phyloP scores from a whole-genome alignment of 2,888 invertebrate species.

The Phortica magna region DNA sequence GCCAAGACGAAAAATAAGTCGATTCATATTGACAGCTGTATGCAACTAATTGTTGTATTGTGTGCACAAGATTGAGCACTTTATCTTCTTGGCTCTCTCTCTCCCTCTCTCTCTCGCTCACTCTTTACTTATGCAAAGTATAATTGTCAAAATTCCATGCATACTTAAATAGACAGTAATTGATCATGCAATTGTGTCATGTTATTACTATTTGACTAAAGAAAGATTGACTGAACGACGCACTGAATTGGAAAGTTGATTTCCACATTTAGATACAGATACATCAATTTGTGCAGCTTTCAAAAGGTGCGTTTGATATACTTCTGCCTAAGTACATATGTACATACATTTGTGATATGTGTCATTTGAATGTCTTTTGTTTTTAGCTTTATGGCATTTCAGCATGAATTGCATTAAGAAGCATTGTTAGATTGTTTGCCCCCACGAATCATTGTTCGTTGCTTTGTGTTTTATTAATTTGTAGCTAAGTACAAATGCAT shows the following conservation, averaged over 20 bases:
- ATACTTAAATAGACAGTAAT: conserved; percentile 20
- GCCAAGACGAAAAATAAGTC: background rate
- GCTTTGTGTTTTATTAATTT: too few species aligned
- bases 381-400: too few species aligned
- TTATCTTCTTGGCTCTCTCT: background rate
- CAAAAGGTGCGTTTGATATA: background rate
- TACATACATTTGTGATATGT: too few species aligned
- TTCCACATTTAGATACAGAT: background rate
- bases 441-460: too few species aligned
- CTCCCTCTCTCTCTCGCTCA: too few species aligned
- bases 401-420: too few species aligned
- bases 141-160: conserved; percentile 15
- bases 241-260: conserved; percentile 21
- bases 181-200: conserved; percentile 28
- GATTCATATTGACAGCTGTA: conserved; percentile 19
- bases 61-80: conserved; percentile 1
- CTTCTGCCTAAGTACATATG: too few species aligned
- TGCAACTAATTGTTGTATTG: conserved; percentile 2
- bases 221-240: background rate
- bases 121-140: background rate
- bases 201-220: background rate
- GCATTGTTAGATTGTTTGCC: too few species aligned
- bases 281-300: background rate
- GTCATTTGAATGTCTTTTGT: too few species aligned
- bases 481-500: too few species aligned